Base-by-base conservation (phyloP, 1,140 invertebrate genomes). In the Drosophila trapezifrons region DNA sequence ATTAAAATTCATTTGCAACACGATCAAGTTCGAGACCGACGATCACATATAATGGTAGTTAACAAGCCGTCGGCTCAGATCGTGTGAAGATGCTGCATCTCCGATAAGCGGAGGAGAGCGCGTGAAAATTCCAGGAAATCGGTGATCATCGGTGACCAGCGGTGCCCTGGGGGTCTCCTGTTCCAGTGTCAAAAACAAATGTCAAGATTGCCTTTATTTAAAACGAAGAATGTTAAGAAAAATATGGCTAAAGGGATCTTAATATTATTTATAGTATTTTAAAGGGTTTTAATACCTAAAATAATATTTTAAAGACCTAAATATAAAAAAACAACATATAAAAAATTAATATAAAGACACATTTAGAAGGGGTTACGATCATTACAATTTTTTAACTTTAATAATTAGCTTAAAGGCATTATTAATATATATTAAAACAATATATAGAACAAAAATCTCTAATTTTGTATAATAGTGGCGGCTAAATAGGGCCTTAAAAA, bases 1-100 rank as follows among this genome's bases (percentile, higher is more conserved):
- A 89, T 89, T 90, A 89, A 89, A 89, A 89, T 89, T 89, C 80
- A 89, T 89, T 89, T 89, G 63, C 79, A 62, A 87, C 83, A 87
- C 69, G 72, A 45, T 47, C 52, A 62, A 66, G 66, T 6, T 6
- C 5, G 15, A 38, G 47, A 47, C 58, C 67, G 15, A 15, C 13
- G 9, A 55, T 22, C 46, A 42, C 35, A 55, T 49, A 32, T 49
- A 32, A 62, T 67, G 80, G 69, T 67, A 80, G 80, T 83, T 89
- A 87, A 89, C 83, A 89, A 89, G 84, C 64, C 49, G 63, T 67
- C 55, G 75, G 80, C 49, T 47, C 35, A 89, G 84, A 89, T 89
- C 80, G 84, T 89, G 84, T 89, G 85, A 89, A 89, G 84, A 89
- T 87, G 74, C 73, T 76, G 73, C 62, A 54, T 76, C 42, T 37